Percentiles rank a stretch among this genome's conserved stretches.
Evolutionary conservation across 2,113 vertebrate genomes (phyloP).

Genomic region (Bostrychus sinensis): DNA sequence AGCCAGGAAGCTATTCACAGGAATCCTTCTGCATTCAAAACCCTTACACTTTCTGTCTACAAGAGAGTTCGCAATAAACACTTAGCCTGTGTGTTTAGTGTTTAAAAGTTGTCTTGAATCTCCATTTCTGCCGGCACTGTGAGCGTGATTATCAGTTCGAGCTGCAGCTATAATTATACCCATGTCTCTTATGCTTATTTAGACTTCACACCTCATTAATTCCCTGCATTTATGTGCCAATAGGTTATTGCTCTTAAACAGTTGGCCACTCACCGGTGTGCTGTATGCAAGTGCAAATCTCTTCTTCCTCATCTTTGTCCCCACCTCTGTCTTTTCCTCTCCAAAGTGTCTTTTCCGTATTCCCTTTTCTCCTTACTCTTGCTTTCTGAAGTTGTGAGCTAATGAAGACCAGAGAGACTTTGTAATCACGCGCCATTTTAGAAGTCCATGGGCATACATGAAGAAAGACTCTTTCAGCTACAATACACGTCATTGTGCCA

Average conservation of each 20-base stretch:
- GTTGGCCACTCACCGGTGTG: not conserved
- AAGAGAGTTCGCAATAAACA: not conserved
- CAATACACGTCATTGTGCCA: constrained; percentile 29
- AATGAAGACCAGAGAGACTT: constrained; percentile 73
- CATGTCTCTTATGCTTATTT: constrained; percentile 26
- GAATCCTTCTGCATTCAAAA: not conserved
- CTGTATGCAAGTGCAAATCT: constrained; percentile 50
- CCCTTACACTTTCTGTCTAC: not conserved
- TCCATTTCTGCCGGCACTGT: constrained; percentile 3
- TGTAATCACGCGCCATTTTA: constrained; percentile 23
- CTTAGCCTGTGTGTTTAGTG: not conserved
- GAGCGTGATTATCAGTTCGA: constrained; percentile 28
- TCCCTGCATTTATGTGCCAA: constrained; percentile 6
- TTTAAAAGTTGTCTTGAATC: not conserved
- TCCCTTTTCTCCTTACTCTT: constrained; percentile 15
- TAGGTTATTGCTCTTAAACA: constrained; percentile 2
- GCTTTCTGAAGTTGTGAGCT: constrained; percentile 45
- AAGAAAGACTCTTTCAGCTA: constrained; percentile 30
- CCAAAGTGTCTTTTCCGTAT: constrained; percentile 22
- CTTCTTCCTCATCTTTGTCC: constrained; percentile 24
- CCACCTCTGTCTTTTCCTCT: constrained; percentile 17
- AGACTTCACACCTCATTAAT: constrained; percentile 36
- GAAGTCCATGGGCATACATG: constrained; percentile 45
- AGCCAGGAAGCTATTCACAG: constrained; percentile 3
- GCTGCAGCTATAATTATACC: constrained; percentile 41